Percentiles rank a stretch among this genome's conserved stretches.
Evolutionary conservation across 2,888 invertebrate genomes (phyloP).

Genomic region (Hylaea fasciaria): DNA sequence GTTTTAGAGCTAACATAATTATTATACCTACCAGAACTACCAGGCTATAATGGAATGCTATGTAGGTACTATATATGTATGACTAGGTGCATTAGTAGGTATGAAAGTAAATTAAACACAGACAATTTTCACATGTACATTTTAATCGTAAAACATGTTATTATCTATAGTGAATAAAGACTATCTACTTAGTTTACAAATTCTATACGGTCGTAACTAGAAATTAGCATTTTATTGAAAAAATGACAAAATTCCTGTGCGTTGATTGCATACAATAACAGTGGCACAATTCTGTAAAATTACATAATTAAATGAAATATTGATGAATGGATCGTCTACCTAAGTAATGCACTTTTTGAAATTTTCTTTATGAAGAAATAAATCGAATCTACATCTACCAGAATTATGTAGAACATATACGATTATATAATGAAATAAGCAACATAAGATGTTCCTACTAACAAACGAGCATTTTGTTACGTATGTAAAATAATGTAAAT

Average conservation of each 20-base stretch:
- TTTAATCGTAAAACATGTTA: conserved; percentile 46
- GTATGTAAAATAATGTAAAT: neutral
- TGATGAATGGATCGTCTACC: neutral
- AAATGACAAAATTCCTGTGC: conserved; percentile 70
- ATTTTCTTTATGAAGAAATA: too few relatives aligned
- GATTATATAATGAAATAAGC: too few relatives aligned
- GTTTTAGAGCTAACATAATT: too few relatives aligned
- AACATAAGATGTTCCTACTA: too few relatives aligned
- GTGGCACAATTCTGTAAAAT: conserved; percentile 17
- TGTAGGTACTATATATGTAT: too few relatives aligned
- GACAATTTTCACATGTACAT: conserved; percentile 40
- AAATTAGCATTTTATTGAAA: conserved; percentile 74
- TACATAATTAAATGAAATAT: conserved; percentile 13
- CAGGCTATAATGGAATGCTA: too few relatives aligned
- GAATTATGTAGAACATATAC: too few relatives aligned
- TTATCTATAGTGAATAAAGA: conserved; percentile 23
- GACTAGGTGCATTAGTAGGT: too few relatives aligned
- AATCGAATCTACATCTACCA: too few relatives aligned
- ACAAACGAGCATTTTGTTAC: too few relatives aligned
- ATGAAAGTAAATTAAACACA: conserved; percentile 42
- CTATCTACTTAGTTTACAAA: conserved; percentile 19
- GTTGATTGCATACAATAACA: conserved; percentile 29
- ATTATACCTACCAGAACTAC: too few relatives aligned
- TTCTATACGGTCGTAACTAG: conserved; percentile 46
- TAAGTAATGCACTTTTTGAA: neutral